Percentiles rank a stretch among this genome's conserved stretches.
Evolutionary conservation across 53 echinoderm and acorn worm genomes (phyloP).

Genomic region (Henricia sp.): DNA sequence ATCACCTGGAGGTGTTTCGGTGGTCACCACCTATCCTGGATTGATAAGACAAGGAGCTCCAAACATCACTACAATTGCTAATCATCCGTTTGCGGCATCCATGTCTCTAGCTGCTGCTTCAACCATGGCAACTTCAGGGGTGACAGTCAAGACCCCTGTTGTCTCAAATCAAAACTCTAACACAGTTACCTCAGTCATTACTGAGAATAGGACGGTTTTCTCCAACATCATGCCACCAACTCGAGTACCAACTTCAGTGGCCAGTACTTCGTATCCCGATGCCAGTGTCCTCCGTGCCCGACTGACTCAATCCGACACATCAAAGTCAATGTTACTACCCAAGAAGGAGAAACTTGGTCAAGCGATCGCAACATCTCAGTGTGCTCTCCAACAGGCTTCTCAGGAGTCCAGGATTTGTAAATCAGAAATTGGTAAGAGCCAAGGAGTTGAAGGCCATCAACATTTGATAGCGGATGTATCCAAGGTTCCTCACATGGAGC

Average conservation of each 20-base stretch:
- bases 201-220: constrained; percentile 52
- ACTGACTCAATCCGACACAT: constrained; percentile 64
- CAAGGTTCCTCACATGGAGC: constrained; percentile 57
- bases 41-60: constrained; percentile 25
- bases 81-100: constrained; percentile 2
- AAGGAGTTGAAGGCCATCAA: constrained; percentile 16
- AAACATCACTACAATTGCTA: constrained; percentile 35
- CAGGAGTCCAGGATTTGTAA: constrained; percentile 20
- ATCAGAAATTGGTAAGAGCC: constrained; percentile 18
- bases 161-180: constrained; percentile 18
- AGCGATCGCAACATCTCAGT: constrained; percentile 32
- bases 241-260: constrained; percentile 87
- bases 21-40: constrained; percentile 61
- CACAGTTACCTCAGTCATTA: constrained; percentile 49
- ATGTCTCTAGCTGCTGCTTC: constrained; percentile 31
- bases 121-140: constrained; percentile 22
- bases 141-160: background rate
- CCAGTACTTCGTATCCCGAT: constrained; percentile 74
- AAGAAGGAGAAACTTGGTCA: constrained; percentile 62
- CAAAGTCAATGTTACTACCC: constrained; percentile 63
- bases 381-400: constrained; percentile 7
- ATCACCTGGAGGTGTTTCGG: constrained; percentile 50
- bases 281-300: constrained; percentile 91
- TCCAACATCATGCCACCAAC: constrained; percentile 46
- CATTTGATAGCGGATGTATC: constrained; percentile 31